Percentiles rank a stretch among this genome's conserved stretches.
Conservation (phyloP, 2,888 invertebrate genomes). For the Brachylomia viminalis region DNA sequence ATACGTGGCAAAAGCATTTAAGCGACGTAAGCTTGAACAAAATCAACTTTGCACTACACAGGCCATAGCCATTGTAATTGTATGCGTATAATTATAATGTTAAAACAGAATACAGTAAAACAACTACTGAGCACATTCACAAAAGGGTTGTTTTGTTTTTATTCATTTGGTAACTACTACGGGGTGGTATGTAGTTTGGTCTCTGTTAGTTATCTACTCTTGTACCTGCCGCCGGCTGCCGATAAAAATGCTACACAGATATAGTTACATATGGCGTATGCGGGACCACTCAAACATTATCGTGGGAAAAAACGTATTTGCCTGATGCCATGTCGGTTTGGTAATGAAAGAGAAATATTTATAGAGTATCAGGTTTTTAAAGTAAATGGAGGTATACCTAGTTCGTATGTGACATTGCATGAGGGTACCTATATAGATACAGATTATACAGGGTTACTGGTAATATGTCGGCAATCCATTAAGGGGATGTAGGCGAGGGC, state of each 20-base stretch:
- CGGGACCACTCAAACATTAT: conserved; percentile 47
- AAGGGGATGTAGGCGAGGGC: too few species aligned
- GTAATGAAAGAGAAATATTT: conserved; percentile 56
- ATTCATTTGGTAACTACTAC: background rate
- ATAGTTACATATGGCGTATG: conserved; percentile 5
- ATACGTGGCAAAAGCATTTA: background rate
- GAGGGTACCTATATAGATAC: too few species aligned
- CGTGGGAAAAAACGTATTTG: conserved; percentile 49
- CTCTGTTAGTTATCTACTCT: conserved; percentile 23
- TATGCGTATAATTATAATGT: too few species aligned
- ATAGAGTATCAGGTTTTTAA: conserved; percentile 22
- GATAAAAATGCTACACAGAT: conserved; percentile 4
- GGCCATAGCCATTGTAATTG: background rate
- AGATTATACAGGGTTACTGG: too few species aligned
- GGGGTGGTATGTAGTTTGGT: background rate
- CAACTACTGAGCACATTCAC: background rate
- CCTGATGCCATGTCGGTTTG: conserved; percentile 23
- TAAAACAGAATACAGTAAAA: background rate
- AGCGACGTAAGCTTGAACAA: background rate
- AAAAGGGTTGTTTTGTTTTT: background rate
- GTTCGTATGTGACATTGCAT: background rate
- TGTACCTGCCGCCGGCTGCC: background rate
- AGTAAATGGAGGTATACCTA: background rate
- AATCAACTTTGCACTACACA: background rate
- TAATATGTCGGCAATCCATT: too few species aligned